Percentiles rank a stretch among this genome's conserved stretches.
phyloP scores from a whole-genome alignment of 2,113 vertebrate species.

The Antechinus flavipes region DNA sequence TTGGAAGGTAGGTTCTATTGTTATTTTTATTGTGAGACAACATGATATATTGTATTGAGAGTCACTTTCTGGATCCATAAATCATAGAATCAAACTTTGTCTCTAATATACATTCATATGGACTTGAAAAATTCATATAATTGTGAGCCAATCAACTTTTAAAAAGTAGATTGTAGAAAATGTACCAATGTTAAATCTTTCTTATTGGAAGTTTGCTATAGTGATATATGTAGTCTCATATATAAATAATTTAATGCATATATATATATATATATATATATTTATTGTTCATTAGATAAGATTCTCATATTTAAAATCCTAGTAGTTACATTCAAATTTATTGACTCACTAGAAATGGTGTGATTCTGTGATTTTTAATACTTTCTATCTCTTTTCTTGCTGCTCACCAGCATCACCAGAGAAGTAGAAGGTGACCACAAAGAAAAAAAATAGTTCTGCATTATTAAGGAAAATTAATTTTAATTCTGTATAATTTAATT shows the following conservation, averaged over 20 bases:
- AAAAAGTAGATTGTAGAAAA: background rate
- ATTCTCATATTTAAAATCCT: background rate
- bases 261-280: background rate
- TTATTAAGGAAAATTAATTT: background rate
- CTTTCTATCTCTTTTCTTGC: background rate
- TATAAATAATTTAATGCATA: background rate
- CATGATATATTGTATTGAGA: background rate
- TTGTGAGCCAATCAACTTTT: background rate
- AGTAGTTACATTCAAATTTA: background rate
- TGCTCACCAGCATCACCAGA: background rate
- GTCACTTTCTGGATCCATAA: background rate
- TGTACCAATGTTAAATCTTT: background rate
- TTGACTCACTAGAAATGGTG: background rate
- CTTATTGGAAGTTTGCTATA: background rate
- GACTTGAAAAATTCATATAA: background rate
- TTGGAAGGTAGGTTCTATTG: too few species aligned
- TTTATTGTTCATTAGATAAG: background rate
- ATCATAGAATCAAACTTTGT: background rate
- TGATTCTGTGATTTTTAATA: background rate
- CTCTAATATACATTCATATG: background rate
- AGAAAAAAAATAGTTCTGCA: background rate
- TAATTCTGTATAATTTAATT: background rate
- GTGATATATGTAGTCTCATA: background rate
- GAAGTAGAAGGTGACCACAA: background rate
- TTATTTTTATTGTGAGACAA: background rate